These are phyloP conservation scores for Sycophila texana DNA, from an alignment of 2,888 invertebrate species.

Conservation along the genomic window DNA sequence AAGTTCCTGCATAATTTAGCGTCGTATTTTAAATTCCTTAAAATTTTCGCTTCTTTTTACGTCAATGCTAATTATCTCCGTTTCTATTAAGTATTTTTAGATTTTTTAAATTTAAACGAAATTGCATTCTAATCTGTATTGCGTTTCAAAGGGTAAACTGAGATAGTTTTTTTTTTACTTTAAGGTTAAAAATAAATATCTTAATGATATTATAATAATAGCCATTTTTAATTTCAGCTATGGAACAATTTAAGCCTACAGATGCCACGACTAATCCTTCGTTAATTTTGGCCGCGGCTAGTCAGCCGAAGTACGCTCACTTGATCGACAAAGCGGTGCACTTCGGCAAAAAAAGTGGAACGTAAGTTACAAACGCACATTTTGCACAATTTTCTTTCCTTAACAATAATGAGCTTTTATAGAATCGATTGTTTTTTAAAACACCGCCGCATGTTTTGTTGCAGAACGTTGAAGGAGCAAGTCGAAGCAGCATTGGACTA, in stretches of 20 bases:
- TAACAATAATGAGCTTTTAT: neutral
- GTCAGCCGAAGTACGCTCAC: constrained; percentile 93
- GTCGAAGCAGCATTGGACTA: constrained; percentile 92
- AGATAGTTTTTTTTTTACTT: too few species aligned
- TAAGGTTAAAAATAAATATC: neutral
- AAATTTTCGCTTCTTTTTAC: too few species aligned
- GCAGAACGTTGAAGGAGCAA: constrained; percentile 84
- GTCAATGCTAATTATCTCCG: too few species aligned
- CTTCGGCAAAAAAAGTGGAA: constrained; percentile 85
- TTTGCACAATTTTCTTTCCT: neutral
- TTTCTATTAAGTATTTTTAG: too few species aligned
- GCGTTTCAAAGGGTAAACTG: too few species aligned
- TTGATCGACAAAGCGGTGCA: constrained; percentile 93
- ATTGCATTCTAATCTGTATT: too few species aligned
- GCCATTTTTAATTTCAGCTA: constrained; percentile 80
- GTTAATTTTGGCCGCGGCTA: constrained; percentile 94
- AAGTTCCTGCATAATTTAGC: too few species aligned
- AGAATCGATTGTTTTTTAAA: neutral
- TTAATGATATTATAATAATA: neutral
- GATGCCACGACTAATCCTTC: constrained; percentile 99
- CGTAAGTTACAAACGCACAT: constrained; percentile 73
- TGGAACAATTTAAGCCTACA: constrained; percentile 97
- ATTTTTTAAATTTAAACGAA: too few species aligned
- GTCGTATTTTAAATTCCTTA: too few species aligned
- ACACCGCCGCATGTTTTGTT: constrained; percentile 49